Conservation (phyloP, 2,888 invertebrate genomes). For the Cheilosia variabilis region DNA sequence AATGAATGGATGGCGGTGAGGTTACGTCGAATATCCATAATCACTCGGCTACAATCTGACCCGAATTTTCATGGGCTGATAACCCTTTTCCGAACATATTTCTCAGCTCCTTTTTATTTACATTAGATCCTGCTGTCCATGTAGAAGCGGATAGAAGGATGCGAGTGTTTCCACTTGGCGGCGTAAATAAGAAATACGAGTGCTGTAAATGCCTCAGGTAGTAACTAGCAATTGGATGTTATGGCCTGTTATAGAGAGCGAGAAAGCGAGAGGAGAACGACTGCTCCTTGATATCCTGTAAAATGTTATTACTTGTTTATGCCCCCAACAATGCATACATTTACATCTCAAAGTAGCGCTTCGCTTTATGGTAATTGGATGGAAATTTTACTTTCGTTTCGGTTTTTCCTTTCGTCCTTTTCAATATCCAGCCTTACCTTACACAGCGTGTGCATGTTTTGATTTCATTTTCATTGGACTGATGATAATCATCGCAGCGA, state of each 20-base stretch:
- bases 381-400: constrained; percentile 41
- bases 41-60: constrained; percentile 67
- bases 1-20: neutral
- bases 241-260: neutral
- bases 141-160: neutral
- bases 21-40: constrained; percentile 61
- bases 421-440: neutral
- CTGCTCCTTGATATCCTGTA: constrained; percentile 36
- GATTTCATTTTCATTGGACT: constrained; percentile 53
- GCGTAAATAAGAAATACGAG: neutral
- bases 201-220: constrained; percentile 2
- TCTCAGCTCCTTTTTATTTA: constrained; percentile 39
- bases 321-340: constrained; percentile 54
- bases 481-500: constrained; percentile 57
- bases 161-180: neutral
- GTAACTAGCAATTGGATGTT: constrained; percentile 1
- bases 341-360: constrained; percentile 41
- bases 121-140: constrained; percentile 3
- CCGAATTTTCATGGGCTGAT: constrained; percentile 67
- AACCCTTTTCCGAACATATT: constrained; percentile 65
- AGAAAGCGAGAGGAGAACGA: neutral
- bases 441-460: constrained; percentile 32
- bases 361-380: constrained; percentile 61
- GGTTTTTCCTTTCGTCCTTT: constrained; percentile 1
- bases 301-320: constrained; percentile 72